Base-by-base conservation (phyloP, 64 coral and sea anemone genomes). In the Dendrophyllia cribrosa region DNA sequence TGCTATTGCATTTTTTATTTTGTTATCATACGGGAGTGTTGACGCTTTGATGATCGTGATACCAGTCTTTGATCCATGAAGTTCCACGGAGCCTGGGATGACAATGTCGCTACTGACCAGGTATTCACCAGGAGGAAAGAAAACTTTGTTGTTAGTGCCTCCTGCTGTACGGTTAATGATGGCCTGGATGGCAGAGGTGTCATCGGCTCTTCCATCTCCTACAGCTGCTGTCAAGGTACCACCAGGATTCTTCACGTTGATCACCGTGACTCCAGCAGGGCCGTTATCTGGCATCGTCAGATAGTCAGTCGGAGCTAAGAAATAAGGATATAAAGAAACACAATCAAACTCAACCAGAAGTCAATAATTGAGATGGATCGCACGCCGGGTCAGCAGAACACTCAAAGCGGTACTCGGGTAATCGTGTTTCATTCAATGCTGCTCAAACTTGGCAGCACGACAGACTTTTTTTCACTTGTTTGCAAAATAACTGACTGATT, bases 101-200 rank as follows among this genome's bases (percentile, higher is more conserved):
- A 25, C 43, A 72, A 88, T 58, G 43, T 88, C 70, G 6, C 21
- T 8, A 9, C 69, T 61, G 17, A 88, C 58, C 4, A 74, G n/a
- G 58, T 88, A 88, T 58, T 58, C 51, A 34, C 86, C 86, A 21
- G 70, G 86, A 59, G 86, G 86, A 34, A 88, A 88, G 70, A 58
- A 88, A 44, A 88, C 63, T 61, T 68, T 73, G 34, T 61, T 74
- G 3, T 74, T 47, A n/a, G 20, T n/a, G 45, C 50, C 6, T 5
- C 24, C 51, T 26, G 34, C 34, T 34, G 34, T 2, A 21, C 51
- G 56, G 51, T 76, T 44, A 26, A 88, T 25, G 52, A 89, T 76
- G 9, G 70, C 72, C 74, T 78, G 72, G 13, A 89, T 75, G 7
- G 87, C 87, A 4, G 3, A 16, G 7, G 87, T 76, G 58, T 77